These are phyloP conservation scores for Zaprionus davidi DNA, from an alignment of 1,140 invertebrate genomes.

Conservation along the genomic window DNA sequence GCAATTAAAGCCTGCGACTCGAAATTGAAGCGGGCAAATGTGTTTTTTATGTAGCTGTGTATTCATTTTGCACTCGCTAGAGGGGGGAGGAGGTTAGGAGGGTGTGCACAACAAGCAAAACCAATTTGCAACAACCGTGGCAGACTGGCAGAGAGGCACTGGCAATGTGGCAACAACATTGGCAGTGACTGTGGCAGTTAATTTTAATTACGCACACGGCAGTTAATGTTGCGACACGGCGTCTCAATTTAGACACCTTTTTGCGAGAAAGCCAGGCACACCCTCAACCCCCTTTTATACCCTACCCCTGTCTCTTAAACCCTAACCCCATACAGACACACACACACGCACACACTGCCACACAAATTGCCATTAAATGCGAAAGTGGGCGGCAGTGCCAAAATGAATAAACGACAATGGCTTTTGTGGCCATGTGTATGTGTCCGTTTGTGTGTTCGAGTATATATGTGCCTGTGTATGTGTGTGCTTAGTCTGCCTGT, in stretches of 20 bases:
- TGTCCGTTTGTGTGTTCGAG: not conserved
- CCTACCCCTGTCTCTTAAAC: not conserved
- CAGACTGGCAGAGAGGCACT: constrained; percentile 4
- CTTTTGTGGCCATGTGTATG: constrained; percentile 21
- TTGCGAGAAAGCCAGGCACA: constrained; percentile 12
- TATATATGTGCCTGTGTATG: constrained; percentile 9
- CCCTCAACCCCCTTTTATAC: not conserved
- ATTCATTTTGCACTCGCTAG: constrained; percentile 43
- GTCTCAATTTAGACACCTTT: constrained; percentile 79
- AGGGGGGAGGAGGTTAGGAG: not conserved
- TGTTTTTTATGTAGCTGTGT: constrained; percentile 61
- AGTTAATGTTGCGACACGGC: constrained; percentile 66
- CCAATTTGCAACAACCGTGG: constrained; percentile 63
- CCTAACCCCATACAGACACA: constrained; percentile 2
- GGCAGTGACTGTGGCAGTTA: constrained; percentile 68
- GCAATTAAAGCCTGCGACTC: constrained; percentile 30
- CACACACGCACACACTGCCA: constrained; percentile 24
- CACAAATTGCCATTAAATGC: constrained; percentile 74
- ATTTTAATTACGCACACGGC: constrained; percentile 78
- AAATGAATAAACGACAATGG: constrained; percentile 75
- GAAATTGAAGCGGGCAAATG: constrained; percentile 54
- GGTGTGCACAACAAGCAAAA: constrained; percentile 63
- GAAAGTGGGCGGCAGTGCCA: constrained; percentile 35
- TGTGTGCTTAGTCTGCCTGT: constrained; percentile 13
- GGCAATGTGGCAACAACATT: constrained; percentile 18